phyloP scores from a whole-genome alignment of 2,113 vertebrate genomes.

The Hippocampus zosterae region DNA sequence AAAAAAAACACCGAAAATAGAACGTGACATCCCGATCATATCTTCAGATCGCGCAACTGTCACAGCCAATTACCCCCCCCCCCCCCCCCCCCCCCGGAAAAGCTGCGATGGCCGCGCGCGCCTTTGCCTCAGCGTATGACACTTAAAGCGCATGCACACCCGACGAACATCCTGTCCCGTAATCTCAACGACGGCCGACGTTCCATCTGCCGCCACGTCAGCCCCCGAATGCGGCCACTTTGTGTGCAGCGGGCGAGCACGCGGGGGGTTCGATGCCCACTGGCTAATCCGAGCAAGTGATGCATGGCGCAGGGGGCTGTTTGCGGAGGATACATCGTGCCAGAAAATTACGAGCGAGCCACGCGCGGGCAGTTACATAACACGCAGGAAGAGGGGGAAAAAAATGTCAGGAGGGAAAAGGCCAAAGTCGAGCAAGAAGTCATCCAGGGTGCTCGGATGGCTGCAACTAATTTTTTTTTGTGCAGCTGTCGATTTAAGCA shows the following conservation, averaged over 20 bases:
- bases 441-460: slow-evolving; percentile 49
- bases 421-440: slow-evolving; percentile 36
- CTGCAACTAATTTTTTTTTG: slow-evolving; percentile 53
- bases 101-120: background rate
- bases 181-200: slow-evolving; percentile 57
- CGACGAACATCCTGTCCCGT: background rate
- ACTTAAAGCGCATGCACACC: background rate
- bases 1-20: background rate
- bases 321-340: slow-evolving; percentile 41
- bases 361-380: slow-evolving; percentile 53
- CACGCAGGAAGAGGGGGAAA: background rate
- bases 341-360: slow-evolving; percentile 50
- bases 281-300: slow-evolving; percentile 66
- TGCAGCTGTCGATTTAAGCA: slow-evolving; percentile 37
- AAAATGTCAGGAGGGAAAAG: slow-evolving; percentile 7
- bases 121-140: slow-evolving; percentile 2
- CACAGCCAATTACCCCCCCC: slow-evolving; percentile 28
- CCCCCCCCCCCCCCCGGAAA: too few species aligned
- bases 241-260: slow-evolving; percentile 40
- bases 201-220: slow-evolving; percentile 57
- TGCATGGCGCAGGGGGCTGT: slow-evolving; percentile 51
- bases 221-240: slow-evolving; percentile 37
- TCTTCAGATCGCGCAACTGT: slow-evolving; percentile 17
- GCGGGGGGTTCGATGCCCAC: slow-evolving; percentile 54
- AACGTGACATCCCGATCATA: background rate